Conservation (phyloP, 2,888 invertebrate genomes). For the Xestia sexstrigata region DNA sequence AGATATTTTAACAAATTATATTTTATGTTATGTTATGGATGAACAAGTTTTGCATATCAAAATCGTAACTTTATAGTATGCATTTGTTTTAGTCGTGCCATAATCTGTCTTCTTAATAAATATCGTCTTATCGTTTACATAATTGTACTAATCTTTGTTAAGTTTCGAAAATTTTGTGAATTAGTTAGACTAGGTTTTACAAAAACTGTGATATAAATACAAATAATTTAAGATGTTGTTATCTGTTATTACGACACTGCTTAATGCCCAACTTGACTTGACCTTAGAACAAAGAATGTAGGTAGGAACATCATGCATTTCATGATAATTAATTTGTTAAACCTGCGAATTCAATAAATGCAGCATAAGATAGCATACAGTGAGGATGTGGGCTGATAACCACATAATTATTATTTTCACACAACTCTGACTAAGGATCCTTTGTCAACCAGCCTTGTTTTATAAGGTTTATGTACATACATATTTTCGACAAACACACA, state of each 20-base stretch:
- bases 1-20: no score
- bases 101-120: neutral
- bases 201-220: constrained; percentile 4
- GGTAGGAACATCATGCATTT: neutral
- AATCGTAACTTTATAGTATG: no score
- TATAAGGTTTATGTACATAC: neutral
- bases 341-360: neutral
- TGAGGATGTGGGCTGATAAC: neutral
- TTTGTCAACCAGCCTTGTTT: neutral
- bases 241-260: neutral
- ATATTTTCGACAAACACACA: neutral
- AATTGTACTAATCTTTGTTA: neutral
- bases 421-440: neutral
- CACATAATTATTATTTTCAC: neutral
- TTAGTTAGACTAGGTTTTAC: neutral
- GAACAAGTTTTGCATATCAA: neutral
- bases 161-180: neutral
- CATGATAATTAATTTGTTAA: neutral
- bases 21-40: neutral
- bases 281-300: neutral
- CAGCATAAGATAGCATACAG: neutral
- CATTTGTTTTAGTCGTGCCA: neutral
- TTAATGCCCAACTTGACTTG: neutral
- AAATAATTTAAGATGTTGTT: constrained; percentile 4
- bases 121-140: neutral